phyloP scores from a whole-genome alignment of 2,797 vertebrate genomes.

The Pterois miles region DNA sequence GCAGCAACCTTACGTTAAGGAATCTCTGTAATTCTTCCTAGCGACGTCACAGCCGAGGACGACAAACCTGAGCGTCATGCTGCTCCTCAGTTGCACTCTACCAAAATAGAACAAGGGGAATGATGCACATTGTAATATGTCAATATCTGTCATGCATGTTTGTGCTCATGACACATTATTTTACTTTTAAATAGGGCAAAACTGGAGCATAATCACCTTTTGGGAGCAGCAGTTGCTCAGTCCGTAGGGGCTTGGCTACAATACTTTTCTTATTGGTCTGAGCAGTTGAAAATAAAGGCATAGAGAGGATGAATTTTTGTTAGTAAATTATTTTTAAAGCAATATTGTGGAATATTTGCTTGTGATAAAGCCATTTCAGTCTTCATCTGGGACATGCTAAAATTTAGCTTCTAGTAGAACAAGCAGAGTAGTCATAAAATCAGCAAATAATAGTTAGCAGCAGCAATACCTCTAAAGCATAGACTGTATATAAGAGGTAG shows the following conservation, averaged over 20 bases:
- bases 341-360: background rate
- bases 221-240: rapidly evolving
- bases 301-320: background rate
- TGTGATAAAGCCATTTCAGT: too few relatives aligned
- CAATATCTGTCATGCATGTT: background rate
- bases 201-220: background rate
- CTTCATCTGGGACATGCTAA: too few relatives aligned
- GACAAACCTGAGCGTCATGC: background rate
- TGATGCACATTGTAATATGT: background rate
- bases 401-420: too few relatives aligned
- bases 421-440: too few relatives aligned
- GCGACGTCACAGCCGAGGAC: background rate
- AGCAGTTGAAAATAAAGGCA: background rate
- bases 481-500: too few relatives aligned
- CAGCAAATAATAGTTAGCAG: too few relatives aligned
- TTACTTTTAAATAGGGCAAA: background rate
- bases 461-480: too few relatives aligned
- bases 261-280: background rate
- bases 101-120: background rate
- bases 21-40: background rate
- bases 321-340: background rate
- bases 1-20: slow-evolving; percentile 3
- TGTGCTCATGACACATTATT: background rate
- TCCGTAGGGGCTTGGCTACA: background rate
- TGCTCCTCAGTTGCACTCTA: background rate